Conservation (phyloP, 1,140 invertebrate genomes). For the Zaprionus taronus region DNA sequence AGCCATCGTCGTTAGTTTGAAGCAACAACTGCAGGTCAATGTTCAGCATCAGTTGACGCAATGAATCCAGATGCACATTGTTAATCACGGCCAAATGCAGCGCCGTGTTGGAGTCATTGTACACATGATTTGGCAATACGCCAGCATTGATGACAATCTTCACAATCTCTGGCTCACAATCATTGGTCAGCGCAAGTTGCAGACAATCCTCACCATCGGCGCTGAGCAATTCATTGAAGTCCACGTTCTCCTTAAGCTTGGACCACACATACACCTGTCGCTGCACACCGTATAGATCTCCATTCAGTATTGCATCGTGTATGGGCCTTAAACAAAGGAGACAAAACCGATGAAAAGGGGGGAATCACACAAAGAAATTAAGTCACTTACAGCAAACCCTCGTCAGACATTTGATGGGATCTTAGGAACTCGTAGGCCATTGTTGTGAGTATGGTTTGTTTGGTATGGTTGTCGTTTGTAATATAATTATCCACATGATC, state of each 20-base stretch:
- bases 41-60: conserved; percentile 48
- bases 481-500: conserved; percentile 35
- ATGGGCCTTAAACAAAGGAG: conserved; percentile 56
- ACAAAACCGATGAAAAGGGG: neutral
- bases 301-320: conserved; percentile 60
- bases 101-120: conserved; percentile 67
- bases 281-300: conserved; percentile 38
- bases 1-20: conserved; percentile 74
- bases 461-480: conserved; percentile 34
- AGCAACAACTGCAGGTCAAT: conserved; percentile 70
- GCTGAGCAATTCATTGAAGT: conserved; percentile 65
- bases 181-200: conserved; percentile 61
- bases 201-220: conserved; percentile 71
- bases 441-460: conserved; percentile 7
- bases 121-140: conserved; percentile 54
- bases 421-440: conserved; percentile 48
- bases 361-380: neutral
- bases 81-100: conserved; percentile 74
- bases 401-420: conserved; percentile 10
- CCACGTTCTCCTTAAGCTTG: conserved; percentile 25
- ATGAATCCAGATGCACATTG: conserved; percentile 54
- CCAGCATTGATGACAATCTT: conserved; percentile 46
- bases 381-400: conserved; percentile 60
- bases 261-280: conserved; percentile 60
- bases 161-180: conserved; percentile 55